These are phyloP conservation scores for Sterna hirundo DNA, from an alignment of 2,113 vertebrate species.

Conservation along the genomic window DNA sequence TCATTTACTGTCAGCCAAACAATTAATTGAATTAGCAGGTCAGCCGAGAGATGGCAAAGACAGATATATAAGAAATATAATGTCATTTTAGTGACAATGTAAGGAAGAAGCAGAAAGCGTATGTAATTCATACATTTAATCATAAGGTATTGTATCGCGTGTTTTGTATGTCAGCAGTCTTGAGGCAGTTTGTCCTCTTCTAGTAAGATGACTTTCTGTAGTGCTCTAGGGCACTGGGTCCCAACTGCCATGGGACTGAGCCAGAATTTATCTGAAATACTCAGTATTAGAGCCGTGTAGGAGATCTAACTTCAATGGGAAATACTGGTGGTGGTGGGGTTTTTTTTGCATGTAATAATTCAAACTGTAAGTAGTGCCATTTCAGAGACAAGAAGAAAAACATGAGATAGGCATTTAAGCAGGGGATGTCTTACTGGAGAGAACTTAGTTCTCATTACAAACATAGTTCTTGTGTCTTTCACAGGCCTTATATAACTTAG, in stretches of 20 bases:
- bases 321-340: fast-evolving
- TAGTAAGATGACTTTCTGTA: background rate
- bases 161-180: background rate
- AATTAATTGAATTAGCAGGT: background rate
- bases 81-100: background rate
- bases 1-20: background rate
- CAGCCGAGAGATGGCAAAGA: background rate
- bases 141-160: fast-evolving
- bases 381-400: background rate
- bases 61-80: background rate
- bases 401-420: background rate
- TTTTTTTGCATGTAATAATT: background rate
- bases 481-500: background rate
- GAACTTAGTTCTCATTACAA: background rate
- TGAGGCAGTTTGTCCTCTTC: background rate
- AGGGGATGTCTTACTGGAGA: background rate
- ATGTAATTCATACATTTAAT: background rate
- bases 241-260: background rate
- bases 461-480: background rate
- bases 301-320: background rate
- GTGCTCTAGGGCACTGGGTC: background rate
- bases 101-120: background rate
- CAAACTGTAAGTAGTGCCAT: background rate
- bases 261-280: background rate
- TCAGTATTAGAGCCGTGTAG: fast-evolving